Conservation (phyloP, 2,113 vertebrate genomes). For the Malurus melanocephalus region DNA sequence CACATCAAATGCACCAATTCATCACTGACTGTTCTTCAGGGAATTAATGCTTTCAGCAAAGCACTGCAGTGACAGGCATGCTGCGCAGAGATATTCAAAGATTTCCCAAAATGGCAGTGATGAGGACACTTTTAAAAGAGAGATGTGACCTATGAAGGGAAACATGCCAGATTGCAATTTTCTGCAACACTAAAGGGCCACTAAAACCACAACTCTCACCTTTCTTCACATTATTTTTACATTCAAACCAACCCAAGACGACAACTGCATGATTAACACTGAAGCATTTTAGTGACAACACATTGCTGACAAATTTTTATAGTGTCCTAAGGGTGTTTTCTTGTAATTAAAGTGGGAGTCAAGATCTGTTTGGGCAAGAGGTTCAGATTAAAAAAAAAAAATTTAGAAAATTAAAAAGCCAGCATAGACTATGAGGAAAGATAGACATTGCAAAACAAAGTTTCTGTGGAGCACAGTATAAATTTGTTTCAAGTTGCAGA, state of each 20-base stretch:
- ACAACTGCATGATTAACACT: neutral
- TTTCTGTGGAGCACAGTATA: neutral
- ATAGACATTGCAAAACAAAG: neutral
- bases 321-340: neutral
- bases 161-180: conserved; percentile 10
- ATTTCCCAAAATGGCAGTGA: conserved; percentile 29
- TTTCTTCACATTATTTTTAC: conserved; percentile 26
- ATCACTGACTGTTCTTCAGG: neutral
- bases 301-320: neutral
- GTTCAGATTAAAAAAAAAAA: neutral
- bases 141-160: neutral
- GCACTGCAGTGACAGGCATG: conserved; percentile 5
- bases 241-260: neutral
- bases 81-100: neutral
- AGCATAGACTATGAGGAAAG: neutral
- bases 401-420: neutral
- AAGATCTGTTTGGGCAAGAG: neutral
- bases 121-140: conserved; percentile 15
- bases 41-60: conserved; percentile 31
- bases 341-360: conserved; percentile 28
- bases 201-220: neutral
- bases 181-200: neutral
- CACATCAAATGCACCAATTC: neutral
- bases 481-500: neutral
- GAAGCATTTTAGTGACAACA: neutral